These are phyloP conservation scores for Halyomorpha halys DNA, from an alignment of 1,140 invertebrate genomes.

Conservation along the genomic window DNA sequence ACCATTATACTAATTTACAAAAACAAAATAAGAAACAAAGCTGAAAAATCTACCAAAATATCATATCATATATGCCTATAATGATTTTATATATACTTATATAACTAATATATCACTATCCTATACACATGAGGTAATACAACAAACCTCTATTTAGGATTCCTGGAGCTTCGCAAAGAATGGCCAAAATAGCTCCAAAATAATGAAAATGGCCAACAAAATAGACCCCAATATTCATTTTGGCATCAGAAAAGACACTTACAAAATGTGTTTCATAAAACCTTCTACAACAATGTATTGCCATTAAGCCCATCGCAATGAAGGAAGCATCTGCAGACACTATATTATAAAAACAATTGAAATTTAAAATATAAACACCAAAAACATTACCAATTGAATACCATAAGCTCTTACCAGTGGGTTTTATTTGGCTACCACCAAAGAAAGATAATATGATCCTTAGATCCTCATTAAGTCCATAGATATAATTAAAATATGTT, in stretches of 20 bases:
- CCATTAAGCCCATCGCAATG: constrained; percentile 48
- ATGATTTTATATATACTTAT: too few species aligned
- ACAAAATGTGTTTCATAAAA: constrained; percentile 67
- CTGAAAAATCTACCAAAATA: too few species aligned
- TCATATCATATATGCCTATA: too few species aligned
- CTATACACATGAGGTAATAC: not conserved
- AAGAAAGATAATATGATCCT: constrained; percentile 32
- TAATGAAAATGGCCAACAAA: constrained; percentile 65
- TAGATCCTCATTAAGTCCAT: constrained; percentile 39
- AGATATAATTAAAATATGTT: constrained; percentile 39
- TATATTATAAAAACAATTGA: constrained; percentile 23
- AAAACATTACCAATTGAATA: not conserved
- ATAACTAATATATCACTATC: too few species aligned
- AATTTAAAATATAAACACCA: constrained; percentile 6
- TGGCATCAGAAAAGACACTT: constrained; percentile 65
- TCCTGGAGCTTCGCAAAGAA: constrained; percentile 59
- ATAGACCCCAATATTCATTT: constrained; percentile 71
- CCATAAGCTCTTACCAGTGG: not conserved
- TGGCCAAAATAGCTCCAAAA: constrained; percentile 49
- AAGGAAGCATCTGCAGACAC: constrained; percentile 40
- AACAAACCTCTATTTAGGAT: constrained; percentile 38
- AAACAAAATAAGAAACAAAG: too few species aligned
- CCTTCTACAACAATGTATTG: constrained; percentile 57
- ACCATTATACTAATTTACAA: too few species aligned
- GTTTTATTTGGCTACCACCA: not conserved